These are phyloP conservation scores for Tachyglossus aculeatus DNA, from an alignment of 2,797 vertebrate genomes.

Conservation along the genomic window DNA sequence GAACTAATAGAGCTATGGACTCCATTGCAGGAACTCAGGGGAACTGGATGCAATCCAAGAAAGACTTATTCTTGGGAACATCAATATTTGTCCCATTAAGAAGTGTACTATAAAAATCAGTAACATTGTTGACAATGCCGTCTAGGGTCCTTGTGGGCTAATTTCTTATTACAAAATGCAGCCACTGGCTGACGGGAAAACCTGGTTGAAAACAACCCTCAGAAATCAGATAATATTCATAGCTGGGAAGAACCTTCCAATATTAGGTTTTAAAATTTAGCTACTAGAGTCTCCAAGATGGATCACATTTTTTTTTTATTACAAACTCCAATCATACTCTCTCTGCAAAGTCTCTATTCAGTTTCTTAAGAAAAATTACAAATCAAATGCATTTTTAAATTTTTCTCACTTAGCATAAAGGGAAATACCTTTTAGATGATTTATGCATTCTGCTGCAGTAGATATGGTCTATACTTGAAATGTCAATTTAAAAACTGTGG, in stretches of 20 bases:
- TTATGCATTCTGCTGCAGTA: neutral
- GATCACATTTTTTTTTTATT: neutral
- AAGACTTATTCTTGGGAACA: conserved; percentile 23
- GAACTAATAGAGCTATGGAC: conserved; percentile 11
- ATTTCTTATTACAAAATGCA: neutral
- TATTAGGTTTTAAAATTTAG: neutral
- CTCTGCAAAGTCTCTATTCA: conserved; percentile 18
- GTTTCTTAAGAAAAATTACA: conserved; percentile 18
- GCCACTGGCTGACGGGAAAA: neutral
- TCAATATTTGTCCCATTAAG: conserved; percentile 29
- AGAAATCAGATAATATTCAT: accelerated
- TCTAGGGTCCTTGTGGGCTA: neutral
- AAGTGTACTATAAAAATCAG: conserved; percentile 11
- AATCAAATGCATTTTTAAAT: conserved; percentile 44
- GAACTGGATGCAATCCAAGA: conserved; percentile 25
- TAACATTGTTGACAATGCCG: neutral
- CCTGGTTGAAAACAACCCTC: neutral
- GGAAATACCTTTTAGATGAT: conserved; percentile 3
- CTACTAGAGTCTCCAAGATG: accelerated
- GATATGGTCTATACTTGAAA: too few relatives aligned
- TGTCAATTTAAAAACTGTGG: too few relatives aligned
- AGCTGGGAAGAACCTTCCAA: accelerated
- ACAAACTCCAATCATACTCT: neutral
- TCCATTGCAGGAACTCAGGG: conserved; percentile 32
- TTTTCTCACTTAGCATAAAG: conserved; percentile 38